Evolutionary conservation across 2,888 invertebrate species (phyloP).

Genomic region (Cataglyphis livida): DNA sequence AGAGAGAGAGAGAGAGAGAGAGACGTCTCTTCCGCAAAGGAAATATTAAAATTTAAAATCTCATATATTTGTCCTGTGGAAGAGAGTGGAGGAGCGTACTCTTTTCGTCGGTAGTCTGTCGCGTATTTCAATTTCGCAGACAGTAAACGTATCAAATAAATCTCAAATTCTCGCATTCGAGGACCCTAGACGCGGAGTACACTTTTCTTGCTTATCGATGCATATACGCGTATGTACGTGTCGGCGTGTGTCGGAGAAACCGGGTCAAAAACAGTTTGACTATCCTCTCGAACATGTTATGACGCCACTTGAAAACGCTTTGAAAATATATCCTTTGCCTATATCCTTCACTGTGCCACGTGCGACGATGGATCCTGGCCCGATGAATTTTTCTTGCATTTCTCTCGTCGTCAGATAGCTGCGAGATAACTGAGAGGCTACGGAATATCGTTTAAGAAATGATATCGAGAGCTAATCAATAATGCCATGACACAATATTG

Average conservation of each 20-base stretch:
- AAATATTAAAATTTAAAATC: constrained; percentile 46
- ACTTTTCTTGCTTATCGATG: constrained; percentile 50
- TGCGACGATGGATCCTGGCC: no score
- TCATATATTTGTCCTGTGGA: constrained; percentile 45
- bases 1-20: no score
- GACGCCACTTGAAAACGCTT: constrained; percentile 61
- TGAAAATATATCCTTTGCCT: constrained; percentile 53
- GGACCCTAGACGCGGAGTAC: constrained; percentile 27
- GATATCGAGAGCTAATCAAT: background rate
- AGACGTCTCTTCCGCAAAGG: background rate
- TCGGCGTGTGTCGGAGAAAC: constrained; percentile 56
- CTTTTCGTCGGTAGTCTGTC: background rate
- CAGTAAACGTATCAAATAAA: constrained; percentile 49
- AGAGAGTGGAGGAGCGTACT: constrained; percentile 32
- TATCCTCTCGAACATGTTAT: constrained; percentile 60
- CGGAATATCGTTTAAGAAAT: background rate
- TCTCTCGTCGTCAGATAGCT: constrained; percentile 58
- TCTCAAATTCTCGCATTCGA: constrained; percentile 45
- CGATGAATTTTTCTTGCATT: constrained; percentile 71
- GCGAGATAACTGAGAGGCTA: background rate
- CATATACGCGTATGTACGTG: constrained; percentile 28
- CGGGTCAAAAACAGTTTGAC: constrained; percentile 73
- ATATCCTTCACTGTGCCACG: background rate
- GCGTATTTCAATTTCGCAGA: constrained; percentile 48
- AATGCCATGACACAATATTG: background rate